phyloP scores from a whole-genome alignment of 2,113 vertebrate genomes.

The Numida meleagris region DNA sequence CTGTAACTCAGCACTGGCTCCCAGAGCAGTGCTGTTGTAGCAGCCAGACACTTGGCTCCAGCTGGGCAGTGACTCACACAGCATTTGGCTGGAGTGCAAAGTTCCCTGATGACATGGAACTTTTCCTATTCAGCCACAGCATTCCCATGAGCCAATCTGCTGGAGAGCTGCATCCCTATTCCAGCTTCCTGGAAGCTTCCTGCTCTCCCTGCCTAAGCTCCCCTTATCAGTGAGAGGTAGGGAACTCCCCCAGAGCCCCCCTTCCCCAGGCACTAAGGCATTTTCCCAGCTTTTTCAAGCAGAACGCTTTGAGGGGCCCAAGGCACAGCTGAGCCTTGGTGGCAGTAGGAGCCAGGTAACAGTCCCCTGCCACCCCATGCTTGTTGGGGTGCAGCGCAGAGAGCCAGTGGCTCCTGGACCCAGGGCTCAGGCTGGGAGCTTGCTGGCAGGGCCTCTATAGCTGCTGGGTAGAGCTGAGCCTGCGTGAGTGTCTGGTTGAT shows the following conservation, averaged over 20 bases:
- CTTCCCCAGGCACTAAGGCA: fast-evolving
- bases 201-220: neutral
- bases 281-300: neutral
- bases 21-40: neutral
- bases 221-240: neutral
- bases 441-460: neutral
- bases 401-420: neutral
- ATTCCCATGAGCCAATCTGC: neutral
- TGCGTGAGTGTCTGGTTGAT: neutral
- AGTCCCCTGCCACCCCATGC: fast-evolving
- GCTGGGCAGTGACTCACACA: neutral
- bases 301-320: neutral
- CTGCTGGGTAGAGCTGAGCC: neutral
- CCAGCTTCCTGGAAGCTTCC: neutral
- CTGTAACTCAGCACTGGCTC: fast-evolving
- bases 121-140: neutral
- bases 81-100: neutral
- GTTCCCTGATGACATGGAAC: neutral
- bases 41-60: neutral
- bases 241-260: neutral
- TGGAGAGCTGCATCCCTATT: neutral
- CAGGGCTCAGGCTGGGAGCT: neutral
- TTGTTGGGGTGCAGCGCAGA: neutral
- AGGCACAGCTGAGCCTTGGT: neutral
- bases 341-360: neutral